Base-by-base conservation (phyloP, 2,888 invertebrate species). In the Anaspis maculata region DNA sequence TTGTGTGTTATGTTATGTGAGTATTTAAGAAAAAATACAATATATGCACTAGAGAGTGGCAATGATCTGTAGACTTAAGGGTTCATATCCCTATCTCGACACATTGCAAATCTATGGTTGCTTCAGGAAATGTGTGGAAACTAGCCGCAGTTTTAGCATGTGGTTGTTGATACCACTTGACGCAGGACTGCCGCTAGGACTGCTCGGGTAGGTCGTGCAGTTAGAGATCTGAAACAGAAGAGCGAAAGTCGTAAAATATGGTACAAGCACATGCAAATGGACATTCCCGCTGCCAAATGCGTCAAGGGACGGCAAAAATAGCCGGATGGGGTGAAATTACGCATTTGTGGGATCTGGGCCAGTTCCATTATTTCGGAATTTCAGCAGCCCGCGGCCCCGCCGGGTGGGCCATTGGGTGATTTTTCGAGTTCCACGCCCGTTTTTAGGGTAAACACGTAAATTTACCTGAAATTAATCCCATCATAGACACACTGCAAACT, bases 141-240 rank as follows among this genome's bases (percentile, higher is more conserved):
- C 88, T 62, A 89, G 77, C 73, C 88, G 83, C 81, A 89, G 81
- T 72, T 85, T 88, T 77, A 89, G 86, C 89, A 89, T 89, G 73
- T 59, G 63, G 61, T 57, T 60, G 53, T 51, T 36, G n/a, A n/a
- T n/a, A n/a, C n/a, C n/a, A n/a, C n/a, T n/a, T n/a, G n/a, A n/a
- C n/a, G n/a, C n/a, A n/a, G n/a, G n/a, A n/a, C n/a, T n/a, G n/a
- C n/a, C n/a, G n/a, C n/a, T n/a, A n/a, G n/a, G n/a, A n/a, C n/a
- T n/a, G n/a, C n/a, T n/a, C n/a, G n/a, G 16, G 35, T 26, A 25
- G 26, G 13, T 13, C 29, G 21, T 29, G 12, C 22, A 13, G 33
- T 33, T 36, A 36, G n/a, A 33, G 33, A 32, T 27, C 40, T 40
- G 40, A 30, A 40, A 40, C 40, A 40, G 35, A 13, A 28, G n/a